Evolutionary conservation across 2,113 vertebrate genomes (phyloP).

Genomic region (Lophotis ruficrista): DNA sequence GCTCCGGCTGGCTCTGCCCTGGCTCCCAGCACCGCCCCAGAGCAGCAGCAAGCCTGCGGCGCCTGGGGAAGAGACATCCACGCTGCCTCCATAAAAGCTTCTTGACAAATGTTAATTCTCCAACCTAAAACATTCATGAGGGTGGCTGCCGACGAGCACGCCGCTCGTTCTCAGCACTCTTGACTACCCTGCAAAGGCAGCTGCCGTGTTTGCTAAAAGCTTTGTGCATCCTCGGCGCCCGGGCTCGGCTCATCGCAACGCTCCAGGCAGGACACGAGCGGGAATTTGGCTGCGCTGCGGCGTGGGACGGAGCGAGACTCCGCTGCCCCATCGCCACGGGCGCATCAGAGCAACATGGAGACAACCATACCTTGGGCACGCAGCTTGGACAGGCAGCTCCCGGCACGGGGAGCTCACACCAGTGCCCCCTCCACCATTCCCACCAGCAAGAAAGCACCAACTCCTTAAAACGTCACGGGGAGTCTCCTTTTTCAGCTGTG

Average conservation of each 20-base stretch:
- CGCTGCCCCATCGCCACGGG: fast-evolving
- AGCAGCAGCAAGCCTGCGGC: not conserved
- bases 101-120: conserved; percentile 44
- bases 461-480: not conserved
- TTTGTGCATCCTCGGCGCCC: not conserved
- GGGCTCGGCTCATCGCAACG: fast-evolving
- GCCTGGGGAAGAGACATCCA: not conserved
- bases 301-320: not conserved
- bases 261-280: fast-evolving
- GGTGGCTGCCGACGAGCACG: not conserved
- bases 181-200: not conserved
- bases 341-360: not conserved
- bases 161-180: not conserved
- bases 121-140: conserved; percentile 48
- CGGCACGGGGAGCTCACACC: not conserved
- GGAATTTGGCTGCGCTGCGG: not conserved
- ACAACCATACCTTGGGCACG: fast-evolving
- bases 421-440: not conserved
- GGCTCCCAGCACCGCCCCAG: not conserved
- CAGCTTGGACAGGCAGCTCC: not conserved
- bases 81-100: not conserved
- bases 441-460: not conserved
- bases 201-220: not conserved
- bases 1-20: not conserved
- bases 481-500: not conserved